Evolutionary conservation across 1,140 invertebrate genomes (phyloP), one percentile per base, ranked within the genome.

Genomic region (Penaeus chinensis): DNA sequence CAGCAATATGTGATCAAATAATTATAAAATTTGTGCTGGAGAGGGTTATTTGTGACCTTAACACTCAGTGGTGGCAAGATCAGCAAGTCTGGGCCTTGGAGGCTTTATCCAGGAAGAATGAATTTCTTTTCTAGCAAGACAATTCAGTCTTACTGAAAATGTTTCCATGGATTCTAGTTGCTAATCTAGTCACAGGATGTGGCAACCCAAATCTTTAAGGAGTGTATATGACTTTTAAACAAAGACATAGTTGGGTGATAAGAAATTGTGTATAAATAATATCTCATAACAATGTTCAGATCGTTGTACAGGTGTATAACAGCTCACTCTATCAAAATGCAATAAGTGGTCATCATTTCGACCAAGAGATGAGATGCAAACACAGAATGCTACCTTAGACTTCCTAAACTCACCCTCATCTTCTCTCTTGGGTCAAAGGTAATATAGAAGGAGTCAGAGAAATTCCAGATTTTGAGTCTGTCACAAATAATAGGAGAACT

Each of bases 301-400:
- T 82, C 81, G 81, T 82, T 82, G 81, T 82, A 82, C 63, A 65
- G 42, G 81, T 69, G 42, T 82, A 82, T 69, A 82, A 82, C 62
- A 82, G 81, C 20, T 69, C 81, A 82, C 42, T 82, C 47, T 47
- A 47, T 82, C 27, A 69, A 27, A 66, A 65, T 82, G 69, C 65
- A 22, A 22, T 66, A 54, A 65, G 65, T 69, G 81, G 62, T 69
- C 65, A 69, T 20, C 65, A 61, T 69, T 42, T 65, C 22, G 62
- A 82, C 62, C 71, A 82, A n/a, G 47, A 82, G 81, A 22, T 69
- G 81, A 66, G 81, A 82, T 20, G 32, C n/a, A 69, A 42, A 32
- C 81, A 82, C 42, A 74, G 27, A 74, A 16, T 54, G 54, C 54
- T 54, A 54, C 54, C 54, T 54, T 16, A 54, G 54, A 54, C 54